Evolutionary conservation across 2,888 invertebrate genomes (phyloP), one percentile per base, ranked within the genome.

Genomic region (Ellobium chinense): DNA sequence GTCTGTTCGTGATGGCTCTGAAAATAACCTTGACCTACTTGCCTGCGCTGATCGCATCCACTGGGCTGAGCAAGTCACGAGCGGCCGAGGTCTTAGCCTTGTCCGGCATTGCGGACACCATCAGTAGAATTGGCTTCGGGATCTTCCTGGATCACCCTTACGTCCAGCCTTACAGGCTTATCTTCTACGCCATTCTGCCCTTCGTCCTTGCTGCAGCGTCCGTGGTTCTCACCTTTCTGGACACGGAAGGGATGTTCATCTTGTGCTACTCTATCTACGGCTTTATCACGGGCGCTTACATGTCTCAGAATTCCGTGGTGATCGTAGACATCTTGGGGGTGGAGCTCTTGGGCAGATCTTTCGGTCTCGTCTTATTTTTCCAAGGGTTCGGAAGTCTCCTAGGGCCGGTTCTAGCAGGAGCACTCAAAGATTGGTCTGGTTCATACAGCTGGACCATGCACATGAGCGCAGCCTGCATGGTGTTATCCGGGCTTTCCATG

Each of bases 221-320:
- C 0, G 80, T 89, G 21, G 18, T 87, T 7, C 83, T 87, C 31
- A 89, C 90, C 0, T 79, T 78, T 2, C 72, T 86, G 76, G 66
- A 29, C 18, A 81, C 68, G 5, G 88, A 87, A 78, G 65, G 65
- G 14, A 78, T 82, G 18, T 85, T 88, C 77, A 81, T 81, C n/a
- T 29, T 86, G 2, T 58, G 86, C 1, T 84, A 85, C 70, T 85
- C 76, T 66, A n/a, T 86, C 9, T 89, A 88, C 75, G 89, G 89
- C 0, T 36, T 89, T 1, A 58, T 89, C 29, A 85, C 87, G 5
- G 90, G 90, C 27, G 82, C 85, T 21, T 89, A 88, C 68, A 84
- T 89, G 9, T 88, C 89, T 1, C 90, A 89, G 84, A 90, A 90
- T 70, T 89, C 89, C 1, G 89, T 90, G 3, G 84, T 90, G 0